phyloP scores from a whole-genome alignment of 1,140 invertebrate species.

The Penaeus indicus region DNA sequence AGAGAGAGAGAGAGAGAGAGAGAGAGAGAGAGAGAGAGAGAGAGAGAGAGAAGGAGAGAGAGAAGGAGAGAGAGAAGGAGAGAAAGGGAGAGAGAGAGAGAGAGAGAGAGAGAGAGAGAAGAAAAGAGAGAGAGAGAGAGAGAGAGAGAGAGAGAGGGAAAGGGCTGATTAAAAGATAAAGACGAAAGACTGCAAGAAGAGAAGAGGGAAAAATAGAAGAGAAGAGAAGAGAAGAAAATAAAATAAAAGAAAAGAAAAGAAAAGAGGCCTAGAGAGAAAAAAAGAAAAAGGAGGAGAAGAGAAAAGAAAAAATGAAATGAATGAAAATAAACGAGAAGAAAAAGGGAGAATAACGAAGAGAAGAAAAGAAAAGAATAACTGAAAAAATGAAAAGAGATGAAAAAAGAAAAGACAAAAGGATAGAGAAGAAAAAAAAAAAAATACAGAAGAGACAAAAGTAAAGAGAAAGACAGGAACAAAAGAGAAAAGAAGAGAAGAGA shows the following conservation, averaged over 20 bases:
- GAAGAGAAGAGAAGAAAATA: not conserved
- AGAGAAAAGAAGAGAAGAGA: too few relatives aligned
- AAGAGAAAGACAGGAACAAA: too few relatives aligned
- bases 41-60: not conserved
- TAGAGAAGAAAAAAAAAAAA: not conserved
- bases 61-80: too few relatives aligned
- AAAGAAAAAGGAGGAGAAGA: not conserved
- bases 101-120: too few relatives aligned
- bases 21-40: conserved; percentile 6
- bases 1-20: conserved; percentile 26
- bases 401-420: not conserved
- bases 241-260: not conserved
- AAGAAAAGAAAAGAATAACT: not conserved
- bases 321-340: not conserved
- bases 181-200: not conserved
- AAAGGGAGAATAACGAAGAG: not conserved
- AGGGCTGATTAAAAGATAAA: not conserved
- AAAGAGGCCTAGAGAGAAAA: not conserved
- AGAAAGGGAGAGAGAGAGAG: too few relatives aligned
- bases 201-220: not conserved
- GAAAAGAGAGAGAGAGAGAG: too few relatives aligned
- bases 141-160: too few relatives aligned
- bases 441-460: too few relatives aligned
- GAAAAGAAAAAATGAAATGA: too few relatives aligned
- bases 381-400: not conserved